Base-by-base conservation (phyloP, 2,113 vertebrate genomes). In the Helogale parvula region DNA sequence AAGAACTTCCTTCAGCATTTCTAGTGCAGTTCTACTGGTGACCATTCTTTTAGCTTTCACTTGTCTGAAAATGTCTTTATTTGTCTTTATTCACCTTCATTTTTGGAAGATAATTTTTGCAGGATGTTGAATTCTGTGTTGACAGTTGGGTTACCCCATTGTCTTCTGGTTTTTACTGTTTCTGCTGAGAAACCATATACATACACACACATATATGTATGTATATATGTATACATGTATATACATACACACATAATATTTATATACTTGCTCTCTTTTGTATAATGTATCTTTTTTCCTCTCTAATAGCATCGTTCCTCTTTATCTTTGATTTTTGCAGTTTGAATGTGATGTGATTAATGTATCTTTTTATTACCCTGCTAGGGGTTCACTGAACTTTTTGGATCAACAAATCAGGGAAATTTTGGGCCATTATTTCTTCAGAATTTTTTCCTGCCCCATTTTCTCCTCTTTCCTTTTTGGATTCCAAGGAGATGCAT, bases 1-100 rank as follows among this genome's bases (percentile, higher is more conserved):
- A 89, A 68, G 84, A 93, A 82, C 35, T 88, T 76, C n/a, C 71
- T 82, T 92, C 54, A 93, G 66, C 6, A 3, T 74, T 92, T 83
- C 45, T 93, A 65, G 35, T 68, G 54, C 81, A 47, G n/a, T 82
- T 82, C 19, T 85, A 25, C 38, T 38, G 54, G 31, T 54, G 77
- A 68, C 47, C 63, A 1, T 92, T 92, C 65, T 63, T n/a, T 87
- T 72, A 92, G 41, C 74, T 80, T 87, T 87, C 15, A 45, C 71
- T 88, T 54, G 35, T 76, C 54, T 35, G 76, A 88, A 82, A 82
- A 90, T 86, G 82, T 63, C 65, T 94, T 72, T 91, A 60, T 84
- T 82, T 21, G 21, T 23, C 57, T 60, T 60, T 60, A 60, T 23
- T 60, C 57, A 80, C 45, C 41, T 41, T 85, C 31, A 90, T 52